Evolutionary conservation across 92 coral and sea anemone genomes (phyloP).

Genomic region (Diadumene lineata): DNA sequence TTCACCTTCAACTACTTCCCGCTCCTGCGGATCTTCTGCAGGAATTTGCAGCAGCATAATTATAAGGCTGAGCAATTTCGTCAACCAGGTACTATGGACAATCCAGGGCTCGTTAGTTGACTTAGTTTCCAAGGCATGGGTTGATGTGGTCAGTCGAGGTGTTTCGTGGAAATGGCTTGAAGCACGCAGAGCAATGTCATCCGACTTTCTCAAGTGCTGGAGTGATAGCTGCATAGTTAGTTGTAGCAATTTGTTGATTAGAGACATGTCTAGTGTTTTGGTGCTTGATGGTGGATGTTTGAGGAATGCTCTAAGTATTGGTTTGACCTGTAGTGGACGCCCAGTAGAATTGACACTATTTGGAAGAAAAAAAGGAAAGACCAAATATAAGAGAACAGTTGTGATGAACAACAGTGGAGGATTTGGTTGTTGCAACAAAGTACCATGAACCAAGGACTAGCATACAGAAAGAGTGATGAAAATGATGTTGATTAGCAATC

Average conservation of each 20-base stretch:
- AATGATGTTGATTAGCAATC: too few relatives aligned
- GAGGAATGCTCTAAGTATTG: constrained; percentile 30
- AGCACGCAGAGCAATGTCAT: constrained; percentile 39
- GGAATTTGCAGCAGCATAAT: constrained; percentile 54
- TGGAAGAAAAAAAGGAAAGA: neutral
- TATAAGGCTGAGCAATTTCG: constrained; percentile 49
- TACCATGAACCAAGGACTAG: too few relatives aligned
- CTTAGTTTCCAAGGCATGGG: constrained; percentile 29
- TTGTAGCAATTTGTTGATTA: constrained; percentile 19
- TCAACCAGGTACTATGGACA: constrained; percentile 64
- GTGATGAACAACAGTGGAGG: neutral
- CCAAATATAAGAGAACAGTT: neutral
- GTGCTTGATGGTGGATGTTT: constrained; percentile 37
- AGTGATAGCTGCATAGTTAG: constrained; percentile 35
- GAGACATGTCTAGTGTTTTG: constrained; percentile 23
- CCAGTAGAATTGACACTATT: constrained; percentile 40
- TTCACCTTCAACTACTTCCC: neutral
- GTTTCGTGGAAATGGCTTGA: constrained; percentile 46
- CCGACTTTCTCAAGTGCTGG: constrained; percentile 26
- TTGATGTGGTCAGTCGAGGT: constrained; percentile 35
- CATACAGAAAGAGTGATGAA: too few relatives aligned
- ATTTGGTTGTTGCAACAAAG: too few relatives aligned
- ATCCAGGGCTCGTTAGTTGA: constrained; percentile 35
- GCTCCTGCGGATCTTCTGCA: constrained; percentile 1
- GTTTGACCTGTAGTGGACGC: constrained; percentile 35